phyloP scores from a whole-genome alignment of 2,888 invertebrate species.

The Eupeodes luniger region DNA sequence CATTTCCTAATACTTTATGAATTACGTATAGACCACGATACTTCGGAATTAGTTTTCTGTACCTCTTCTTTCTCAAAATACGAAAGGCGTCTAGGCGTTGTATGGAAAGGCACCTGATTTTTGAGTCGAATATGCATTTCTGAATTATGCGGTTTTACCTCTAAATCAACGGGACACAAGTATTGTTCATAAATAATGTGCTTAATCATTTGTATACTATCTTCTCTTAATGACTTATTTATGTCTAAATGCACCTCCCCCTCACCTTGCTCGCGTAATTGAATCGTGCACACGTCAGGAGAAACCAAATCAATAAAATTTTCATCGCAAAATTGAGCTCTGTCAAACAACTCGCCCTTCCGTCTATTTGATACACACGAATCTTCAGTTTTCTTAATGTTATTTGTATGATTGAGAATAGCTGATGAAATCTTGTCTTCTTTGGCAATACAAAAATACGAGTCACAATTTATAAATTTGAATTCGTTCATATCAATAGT shows the following conservation, averaged over 20 bases:
- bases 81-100: conserved; percentile 10
- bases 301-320: not conserved
- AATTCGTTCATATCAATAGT: not conserved
- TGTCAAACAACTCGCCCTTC: conserved; percentile 5
- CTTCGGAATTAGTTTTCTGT: conserved; percentile 17
- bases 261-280: not conserved
- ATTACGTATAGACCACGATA: conserved; percentile 24
- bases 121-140: conserved; percentile 29
- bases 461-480: not conserved
- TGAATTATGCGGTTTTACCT: conserved; percentile 30
- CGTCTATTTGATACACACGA: not conserved
- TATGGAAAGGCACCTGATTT: conserved; percentile 14
- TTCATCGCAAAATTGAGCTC: conserved; percentile 5
- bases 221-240: conserved; percentile 20
- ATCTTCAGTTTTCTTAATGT: not conserved
- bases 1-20: conserved; percentile 16
- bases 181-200: conserved; percentile 20
- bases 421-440: conserved; percentile 1
- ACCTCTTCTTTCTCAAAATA: conserved; percentile 22
- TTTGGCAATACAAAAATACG: conserved; percentile 40
- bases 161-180: conserved; percentile 17
- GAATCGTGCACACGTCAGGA: not conserved
- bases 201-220: conserved; percentile 14
- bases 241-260: conserved; percentile 5
- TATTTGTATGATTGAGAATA: conserved; percentile 17